phyloP scores from a whole-genome alignment of 2,113 vertebrate species.

The Meleagris gallopavo region DNA sequence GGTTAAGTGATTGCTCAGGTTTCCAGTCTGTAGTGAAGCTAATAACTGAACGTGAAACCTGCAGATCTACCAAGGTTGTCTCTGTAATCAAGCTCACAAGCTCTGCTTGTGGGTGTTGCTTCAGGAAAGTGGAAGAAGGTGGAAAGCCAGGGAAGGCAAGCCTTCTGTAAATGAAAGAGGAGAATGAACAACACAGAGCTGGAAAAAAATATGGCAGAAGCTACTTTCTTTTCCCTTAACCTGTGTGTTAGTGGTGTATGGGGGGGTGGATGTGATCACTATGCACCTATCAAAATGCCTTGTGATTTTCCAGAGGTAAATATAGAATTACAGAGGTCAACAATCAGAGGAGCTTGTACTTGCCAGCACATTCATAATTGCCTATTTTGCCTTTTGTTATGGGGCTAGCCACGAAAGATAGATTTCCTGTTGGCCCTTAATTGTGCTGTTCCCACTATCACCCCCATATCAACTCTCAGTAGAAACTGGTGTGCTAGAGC shows the following conservation, averaged over 20 bases:
- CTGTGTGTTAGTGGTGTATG: background rate
- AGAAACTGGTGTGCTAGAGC: background rate
- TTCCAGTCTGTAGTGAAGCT: background rate
- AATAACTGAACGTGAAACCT: background rate
- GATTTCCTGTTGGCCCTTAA: background rate
- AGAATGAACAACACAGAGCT: background rate
- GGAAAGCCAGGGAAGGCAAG: background rate
- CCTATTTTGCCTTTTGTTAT: background rate
- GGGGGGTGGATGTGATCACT: rapidly evolving
- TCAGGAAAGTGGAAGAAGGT: background rate
- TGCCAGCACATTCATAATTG: background rate
- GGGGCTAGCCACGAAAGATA: background rate
- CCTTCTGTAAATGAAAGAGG: background rate
- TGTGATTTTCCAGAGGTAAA: background rate
- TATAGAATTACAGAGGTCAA: background rate
- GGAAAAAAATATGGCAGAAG: background rate
- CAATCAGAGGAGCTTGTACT: background rate
- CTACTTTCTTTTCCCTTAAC: background rate
- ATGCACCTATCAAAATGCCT: background rate
- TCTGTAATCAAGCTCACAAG: background rate
- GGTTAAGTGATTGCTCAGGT: background rate
- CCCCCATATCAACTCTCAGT: background rate
- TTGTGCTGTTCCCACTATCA: background rate
- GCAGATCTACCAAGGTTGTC: background rate
- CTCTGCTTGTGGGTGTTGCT: background rate